Base-by-base conservation (phyloP, 2,113 vertebrate genomes). In the Atherinomorus stipes region DNA sequence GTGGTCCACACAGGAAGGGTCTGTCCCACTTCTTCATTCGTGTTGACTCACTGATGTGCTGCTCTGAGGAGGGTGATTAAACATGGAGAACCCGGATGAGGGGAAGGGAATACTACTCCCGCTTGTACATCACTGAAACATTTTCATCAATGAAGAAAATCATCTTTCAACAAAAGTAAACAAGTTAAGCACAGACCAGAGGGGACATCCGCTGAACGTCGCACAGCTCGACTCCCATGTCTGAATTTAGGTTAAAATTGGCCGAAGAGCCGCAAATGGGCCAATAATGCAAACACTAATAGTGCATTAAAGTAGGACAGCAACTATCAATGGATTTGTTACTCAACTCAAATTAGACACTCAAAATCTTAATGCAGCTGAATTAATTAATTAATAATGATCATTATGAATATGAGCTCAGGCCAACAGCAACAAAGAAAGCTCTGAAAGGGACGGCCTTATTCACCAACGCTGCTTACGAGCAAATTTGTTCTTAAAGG, bases 291-390 rank as follows among this genome's bases (percentile, higher is more conserved):
- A 77, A 81, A 81, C 54, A 81, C 81, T 85, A 82, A 65, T 58
- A 75, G 76, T 57, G 0, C 66, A 49, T 52, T 74, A 66, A 84
- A 87, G 81, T 87, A 2, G 81, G 76, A 68, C 82, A 68, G 13
- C 5, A 22, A 73, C n/a, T 78, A 57, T 76, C 68, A 64, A 63
- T 34, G 74, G 71, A 64, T 54, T 54, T 61, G 60, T 60, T 28
- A 47, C 57, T 37, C 34, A 15, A 0, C 31, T 72, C 56, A 2
- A 26, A 47, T 31, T 42, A 13, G 47, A 52, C 49, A 0, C 22
- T 22, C 11, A 26, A 21, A 37, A 42, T n/a, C 53, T 22, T 3
- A 11, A 31, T 62, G 42, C 10, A 47, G n/a, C 44, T 62, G 45
- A 34, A 23, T 23, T 15, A 49, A 64, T 7, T 12, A 22, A 45